Conservation (phyloP, 2,113 vertebrate genomes). For the Callorhinus ursinus region DNA sequence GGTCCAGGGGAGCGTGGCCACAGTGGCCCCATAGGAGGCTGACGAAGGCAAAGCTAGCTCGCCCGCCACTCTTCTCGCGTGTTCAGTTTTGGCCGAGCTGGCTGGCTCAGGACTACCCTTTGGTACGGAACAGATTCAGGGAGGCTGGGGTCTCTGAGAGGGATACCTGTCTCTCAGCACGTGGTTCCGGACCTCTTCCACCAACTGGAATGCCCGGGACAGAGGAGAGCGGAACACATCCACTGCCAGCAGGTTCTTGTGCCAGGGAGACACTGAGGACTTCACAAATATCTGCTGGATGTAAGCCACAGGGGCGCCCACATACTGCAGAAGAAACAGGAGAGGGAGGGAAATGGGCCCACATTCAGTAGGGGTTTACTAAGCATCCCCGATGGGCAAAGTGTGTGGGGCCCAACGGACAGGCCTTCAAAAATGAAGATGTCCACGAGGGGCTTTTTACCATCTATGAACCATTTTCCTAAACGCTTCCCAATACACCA, state of each 20-base stretch:
- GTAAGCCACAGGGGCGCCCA: constrained; percentile 95
- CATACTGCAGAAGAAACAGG: constrained; percentile 86
- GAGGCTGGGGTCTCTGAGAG: accelerated
- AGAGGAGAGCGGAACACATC: constrained; percentile 96
- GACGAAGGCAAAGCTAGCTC: neutral
- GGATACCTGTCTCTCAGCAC: constrained; percentile 92
- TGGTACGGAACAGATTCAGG: accelerated
- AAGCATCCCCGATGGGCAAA: neutral
- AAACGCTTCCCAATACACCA: neutral
- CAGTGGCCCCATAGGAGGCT: neutral
- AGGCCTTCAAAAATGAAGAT: neutral
- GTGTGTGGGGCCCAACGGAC: neutral
- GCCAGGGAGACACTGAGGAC: constrained; percentile 96
- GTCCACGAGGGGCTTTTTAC: neutral
- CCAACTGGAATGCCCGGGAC: constrained; percentile 92
- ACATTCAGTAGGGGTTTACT: neutral
- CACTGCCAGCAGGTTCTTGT: constrained; percentile 93
- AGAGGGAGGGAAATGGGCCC: neutral
- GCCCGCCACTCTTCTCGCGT: neutral
- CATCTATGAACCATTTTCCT: neutral
- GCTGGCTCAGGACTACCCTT: neutral
- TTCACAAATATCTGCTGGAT: constrained; percentile 98
- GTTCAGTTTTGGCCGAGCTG: neutral
- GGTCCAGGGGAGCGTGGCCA: neutral
- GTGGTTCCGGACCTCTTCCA: constrained; percentile 97